phyloP scores from a whole-genome alignment of 2,888 invertebrate genomes.

The Orthosia gracilis region DNA sequence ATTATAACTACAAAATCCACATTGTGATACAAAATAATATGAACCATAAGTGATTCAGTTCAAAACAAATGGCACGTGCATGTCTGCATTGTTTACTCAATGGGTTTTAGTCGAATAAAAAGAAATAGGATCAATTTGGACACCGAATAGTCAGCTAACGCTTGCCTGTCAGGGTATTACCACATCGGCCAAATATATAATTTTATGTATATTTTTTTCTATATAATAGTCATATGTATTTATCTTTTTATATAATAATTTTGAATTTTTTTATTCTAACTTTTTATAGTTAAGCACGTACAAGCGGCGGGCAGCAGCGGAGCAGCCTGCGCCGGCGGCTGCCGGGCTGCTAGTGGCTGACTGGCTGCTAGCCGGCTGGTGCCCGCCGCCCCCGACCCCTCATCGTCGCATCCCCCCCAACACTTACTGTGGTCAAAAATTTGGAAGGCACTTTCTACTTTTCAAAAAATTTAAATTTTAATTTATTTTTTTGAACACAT shows the following conservation, averaged over 20 bases:
- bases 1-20: conserved; percentile 83
- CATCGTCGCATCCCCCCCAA: conserved; percentile 91
- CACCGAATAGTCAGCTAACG: conserved; percentile 87
- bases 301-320: conserved; percentile 67
- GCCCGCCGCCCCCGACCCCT: conserved; percentile 75
- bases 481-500: conserved; percentile 94
- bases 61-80: conserved; percentile 90
- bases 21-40: conserved; percentile 79
- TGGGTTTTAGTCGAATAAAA: conserved; percentile 76
- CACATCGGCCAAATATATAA: conserved; percentile 91
- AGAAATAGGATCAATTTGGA: conserved; percentile 88
- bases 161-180: conserved; percentile 95
- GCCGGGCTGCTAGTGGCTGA: conserved; percentile 21
- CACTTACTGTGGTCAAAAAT: conserved; percentile 92
- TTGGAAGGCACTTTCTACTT: conserved; percentile 96
- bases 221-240: conserved; percentile 91
- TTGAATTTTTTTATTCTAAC: conserved; percentile 90
- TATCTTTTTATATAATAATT: conserved; percentile 90
- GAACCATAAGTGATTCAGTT: conserved; percentile 82
- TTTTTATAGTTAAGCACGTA: conserved; percentile 88
- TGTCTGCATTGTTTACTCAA: conserved; percentile 86
- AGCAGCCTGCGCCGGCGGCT: conserved; percentile 15
- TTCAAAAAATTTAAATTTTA: conserved; percentile 90
- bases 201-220: conserved; percentile 89
- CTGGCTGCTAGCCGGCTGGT: conserved; percentile 51